Base-by-base conservation (phyloP, 23 tunicate species). In the Clavelina lepadiformis region DNA sequence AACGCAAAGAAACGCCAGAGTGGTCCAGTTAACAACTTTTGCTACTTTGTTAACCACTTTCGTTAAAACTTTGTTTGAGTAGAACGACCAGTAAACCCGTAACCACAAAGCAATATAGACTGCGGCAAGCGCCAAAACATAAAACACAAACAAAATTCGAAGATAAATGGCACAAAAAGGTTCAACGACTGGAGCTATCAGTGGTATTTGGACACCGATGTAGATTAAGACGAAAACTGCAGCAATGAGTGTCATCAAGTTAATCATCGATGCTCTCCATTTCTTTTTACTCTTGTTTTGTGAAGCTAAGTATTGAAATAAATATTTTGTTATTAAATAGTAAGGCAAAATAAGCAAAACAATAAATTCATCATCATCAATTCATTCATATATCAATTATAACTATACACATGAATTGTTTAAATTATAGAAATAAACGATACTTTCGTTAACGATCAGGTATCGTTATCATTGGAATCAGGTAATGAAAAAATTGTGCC, bases 101-200 rank as follows among this genome's bases (percentile, higher is more conserved):
- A 28, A 58, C 78, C 78, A 72, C 5, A 72, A 58, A 18, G 78
- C 51, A 20, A 59, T 33, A 59, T 72, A 72, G 19, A 28, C 67
- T 19, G 49, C 58, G 25, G 46, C 38, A 5, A 59, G 34, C 13
- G 67, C 49, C 2, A 44, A 41, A 4, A 49, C 78, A 31, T 54
- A 72, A n/a, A 29, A 34, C 3, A 59, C 31, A 5, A 56, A 46
- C 58, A 58, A 58, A 19, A 72, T 59, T 29, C 67, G 67, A 27
- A 58, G 67, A 30, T 72, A 72, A 21, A 72, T 28, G 2, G 47
- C 11, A 46, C 78, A 72, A 23, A 72, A 72, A 3, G 20, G 34
- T 3, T 28, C 25, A 7, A 30, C 21, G 0, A 58, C 58, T 0
- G 78, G 78, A 27, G 27, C 7, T 4, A 72, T 45, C 24, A 72